These are phyloP conservation scores for Pangasianodon gigas DNA, from an alignment of 2,113 vertebrate genomes.

Conservation along the genomic window DNA sequence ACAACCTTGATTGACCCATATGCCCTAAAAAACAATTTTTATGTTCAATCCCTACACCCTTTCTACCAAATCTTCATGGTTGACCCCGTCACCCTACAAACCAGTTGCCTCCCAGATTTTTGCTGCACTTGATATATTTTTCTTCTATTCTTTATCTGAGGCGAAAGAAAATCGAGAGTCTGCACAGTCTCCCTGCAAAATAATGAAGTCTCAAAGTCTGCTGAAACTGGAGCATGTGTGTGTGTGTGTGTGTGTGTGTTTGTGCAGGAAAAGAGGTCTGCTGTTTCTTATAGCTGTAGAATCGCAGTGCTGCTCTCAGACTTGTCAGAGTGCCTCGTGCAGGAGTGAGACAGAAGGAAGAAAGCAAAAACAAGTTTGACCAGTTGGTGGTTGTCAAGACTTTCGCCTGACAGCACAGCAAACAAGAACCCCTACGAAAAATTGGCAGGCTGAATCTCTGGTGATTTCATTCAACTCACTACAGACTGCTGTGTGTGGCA, in stretches of 20 bases:
- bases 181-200: slow-evolving; percentile 41
- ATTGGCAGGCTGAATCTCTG: slow-evolving; percentile 35
- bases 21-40: background rate
- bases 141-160: slow-evolving; percentile 43
- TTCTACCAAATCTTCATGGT: background rate
- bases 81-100: background rate
- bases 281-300: slow-evolving; percentile 36
- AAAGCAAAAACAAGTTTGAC: slow-evolving; percentile 41
- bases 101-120: background rate
- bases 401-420: slow-evolving; percentile 45
- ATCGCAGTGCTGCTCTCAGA: slow-evolving; percentile 31
- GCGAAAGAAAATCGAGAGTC: slow-evolving; percentile 42
- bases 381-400: slow-evolving; percentile 47
- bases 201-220: slow-evolving; percentile 43
- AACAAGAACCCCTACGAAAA: slow-evolving; percentile 45
- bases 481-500: slow-evolving; percentile 46
- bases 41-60: background rate
- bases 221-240: slow-evolving; percentile 42
- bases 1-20: background rate
- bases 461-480: slow-evolving; percentile 37
- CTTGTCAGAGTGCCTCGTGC: slow-evolving; percentile 35
- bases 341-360: slow-evolving; percentile 25
- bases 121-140: background rate
- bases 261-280: slow-evolving; percentile 40
- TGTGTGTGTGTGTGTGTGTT: slow-evolving; percentile 27